Evolutionary conservation across 2,888 invertebrate genomes (phyloP), one percentile per base, ranked within the genome.

Genomic region (Thymelicus acteon): DNA sequence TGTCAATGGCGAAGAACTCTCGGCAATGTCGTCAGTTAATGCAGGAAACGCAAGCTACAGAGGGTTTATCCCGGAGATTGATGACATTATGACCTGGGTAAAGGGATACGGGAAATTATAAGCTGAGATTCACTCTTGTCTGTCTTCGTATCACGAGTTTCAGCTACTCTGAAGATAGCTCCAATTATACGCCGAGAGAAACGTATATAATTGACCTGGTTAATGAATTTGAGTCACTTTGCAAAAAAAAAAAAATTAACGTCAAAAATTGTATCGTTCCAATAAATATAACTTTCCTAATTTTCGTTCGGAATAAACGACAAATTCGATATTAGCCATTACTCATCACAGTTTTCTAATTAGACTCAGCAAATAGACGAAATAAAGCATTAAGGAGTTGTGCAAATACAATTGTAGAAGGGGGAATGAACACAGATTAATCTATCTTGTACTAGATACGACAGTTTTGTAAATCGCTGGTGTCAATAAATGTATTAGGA

Each of bases 361-460:
- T 93, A 93, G 92, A 90, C 88, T 87, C 87, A 87, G 86, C 89
- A 92, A 86, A 93, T 91, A 92, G 85, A 87, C 87, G 88, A 91
- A 92, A 93, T 92, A 92, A 92, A 92, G 91, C 92, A 92, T 92
- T 92, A 90, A 91, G 90, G 90, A 92, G 86, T 87, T 89, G 87
- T 82, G 87, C 90, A 93, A 93, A 93, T 88, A 91, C 81, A 85
- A 86, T 80, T 83, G 83, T 87, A 85, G 85, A 84, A 87, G 87
- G 89, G 90, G 85, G 82, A 82, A 75, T 58, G 60, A 58, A 54
- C 74, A 37, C 12, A 7, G 76, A 75, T 65, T 57, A 49, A 73
- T 5, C 6, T 13, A 1, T 39, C 3, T 12, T 31, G 57, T 13
- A 39, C 67, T 67, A 37, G 66, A 58, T 58, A 57, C 15, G 49